Percentiles rank a stretch among this genome's conserved stretches.
These are phyloP conservation scores for Halcyon badia DNA, from an alignment of 2,797 vertebrate species.

Conservation along the genomic window DNA sequence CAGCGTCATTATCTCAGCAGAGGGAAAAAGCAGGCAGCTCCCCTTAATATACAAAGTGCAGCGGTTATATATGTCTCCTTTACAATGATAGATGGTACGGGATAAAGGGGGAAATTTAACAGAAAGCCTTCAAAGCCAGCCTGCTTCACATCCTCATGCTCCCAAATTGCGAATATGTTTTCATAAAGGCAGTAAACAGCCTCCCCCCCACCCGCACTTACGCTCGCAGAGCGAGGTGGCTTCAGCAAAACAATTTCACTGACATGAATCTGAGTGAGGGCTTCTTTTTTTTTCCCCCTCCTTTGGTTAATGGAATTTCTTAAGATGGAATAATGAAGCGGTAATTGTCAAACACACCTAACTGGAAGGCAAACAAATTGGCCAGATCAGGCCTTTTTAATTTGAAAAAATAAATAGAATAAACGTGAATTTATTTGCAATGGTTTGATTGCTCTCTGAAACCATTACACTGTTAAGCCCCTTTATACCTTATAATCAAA, in stretches of 20 bases:
- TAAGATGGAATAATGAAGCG: constrained; percentile 62
- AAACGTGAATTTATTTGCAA: constrained; percentile 66
- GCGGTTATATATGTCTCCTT: constrained; percentile 78
- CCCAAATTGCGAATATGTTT: constrained; percentile 13
- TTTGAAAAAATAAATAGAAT: constrained; percentile 72
- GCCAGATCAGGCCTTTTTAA: constrained; percentile 64
- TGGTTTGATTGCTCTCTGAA: constrained; percentile 38
- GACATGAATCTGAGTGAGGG: not conserved
- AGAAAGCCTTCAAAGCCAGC: constrained; percentile 72
- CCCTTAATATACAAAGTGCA: constrained; percentile 73
- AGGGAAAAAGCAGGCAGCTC: constrained; percentile 74
- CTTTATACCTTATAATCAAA: constrained; percentile 37
- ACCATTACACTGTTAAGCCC: not conserved
- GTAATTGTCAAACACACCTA: constrained; percentile 56
- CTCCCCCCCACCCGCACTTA: not conserved
- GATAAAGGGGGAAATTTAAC: constrained; percentile 69
- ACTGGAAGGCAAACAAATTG: constrained; percentile 71
- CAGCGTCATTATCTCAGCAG: constrained; percentile 76
- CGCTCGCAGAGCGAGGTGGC: not conserved
- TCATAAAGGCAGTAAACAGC: constrained; percentile 9
- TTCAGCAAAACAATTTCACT: not conserved
- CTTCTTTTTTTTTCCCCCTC: not conserved
- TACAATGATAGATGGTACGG: constrained; percentile 76
- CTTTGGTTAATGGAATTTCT: constrained; percentile 50
- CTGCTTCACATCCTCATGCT: constrained; percentile 39